A percentile compares a stretch with the other conserved stretches of the same genome.
phyloP scores from a whole-genome alignment of 2,888 invertebrate genomes.

The Lobophora halterata region DNA sequence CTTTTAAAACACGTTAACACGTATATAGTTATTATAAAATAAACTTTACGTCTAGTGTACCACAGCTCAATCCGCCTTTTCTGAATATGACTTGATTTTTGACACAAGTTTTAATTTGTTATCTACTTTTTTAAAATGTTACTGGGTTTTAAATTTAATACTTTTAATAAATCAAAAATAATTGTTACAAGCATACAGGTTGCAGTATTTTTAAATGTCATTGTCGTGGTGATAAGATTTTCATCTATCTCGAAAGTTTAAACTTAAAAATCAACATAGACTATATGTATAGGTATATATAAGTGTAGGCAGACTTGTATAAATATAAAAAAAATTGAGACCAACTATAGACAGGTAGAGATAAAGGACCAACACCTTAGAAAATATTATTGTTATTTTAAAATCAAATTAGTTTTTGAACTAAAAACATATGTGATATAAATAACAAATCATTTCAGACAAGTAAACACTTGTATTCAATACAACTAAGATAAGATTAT shows the following conservation, averaged over 20 bases:
- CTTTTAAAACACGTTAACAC: conserved; percentile 7
- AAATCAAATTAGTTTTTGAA: too few species aligned
- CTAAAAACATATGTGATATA: too few species aligned
- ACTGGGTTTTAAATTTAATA: conserved; percentile 27
- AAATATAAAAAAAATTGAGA: too few species aligned
- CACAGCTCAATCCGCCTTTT: conserved; percentile 6
- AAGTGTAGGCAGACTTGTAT: too few species aligned
- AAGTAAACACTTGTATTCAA: conserved; percentile 2
- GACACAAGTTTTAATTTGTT: conserved; percentile 29
- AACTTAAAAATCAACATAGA: too few species aligned
- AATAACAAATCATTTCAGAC: neutral
- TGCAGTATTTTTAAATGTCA: conserved; percentile 25
- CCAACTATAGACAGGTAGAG: too few species aligned
- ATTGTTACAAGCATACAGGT: conserved; percentile 8
- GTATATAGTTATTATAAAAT: too few species aligned
- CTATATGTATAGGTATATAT: too few species aligned
- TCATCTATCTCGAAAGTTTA: neutral
- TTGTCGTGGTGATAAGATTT: conserved; percentile 18
- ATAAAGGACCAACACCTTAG: too few species aligned
- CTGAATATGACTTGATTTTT: neutral
- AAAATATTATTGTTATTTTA: too few species aligned
- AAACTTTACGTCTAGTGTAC: conserved; percentile 1
- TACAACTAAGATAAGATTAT: conserved; percentile 4
- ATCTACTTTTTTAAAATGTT: conserved; percentile 22
- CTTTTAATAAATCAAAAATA: conserved; percentile 26